phyloP scores from a whole-genome alignment of 2,888 invertebrate genomes.

The Aethes cnicana region DNA sequence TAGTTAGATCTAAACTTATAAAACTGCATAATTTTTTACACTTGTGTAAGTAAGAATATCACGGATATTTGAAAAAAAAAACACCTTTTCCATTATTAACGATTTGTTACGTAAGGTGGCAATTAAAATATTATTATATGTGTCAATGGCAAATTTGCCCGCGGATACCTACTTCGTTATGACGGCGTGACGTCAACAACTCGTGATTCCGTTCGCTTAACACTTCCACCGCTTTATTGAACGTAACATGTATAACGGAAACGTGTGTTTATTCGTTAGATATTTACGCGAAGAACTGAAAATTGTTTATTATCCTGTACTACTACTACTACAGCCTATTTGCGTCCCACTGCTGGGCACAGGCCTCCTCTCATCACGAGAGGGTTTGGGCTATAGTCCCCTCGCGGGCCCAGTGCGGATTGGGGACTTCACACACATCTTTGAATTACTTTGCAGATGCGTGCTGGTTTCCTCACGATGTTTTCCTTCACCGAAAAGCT shows the following conservation, averaged over 20 bases:
- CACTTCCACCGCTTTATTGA: constrained; percentile 1
- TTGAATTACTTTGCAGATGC: too few species aligned
- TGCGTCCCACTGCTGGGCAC: too few species aligned
- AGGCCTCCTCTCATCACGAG: too few species aligned
- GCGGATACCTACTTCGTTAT: constrained; percentile 5
- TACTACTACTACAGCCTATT: too few species aligned
- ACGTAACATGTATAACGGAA: constrained; percentile 7
- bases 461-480: too few species aligned
- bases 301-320: neutral
- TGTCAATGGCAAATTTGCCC: constrained; percentile 1
- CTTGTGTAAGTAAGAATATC: neutral
- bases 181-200: constrained; percentile 25
- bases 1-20: neutral
- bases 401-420: too few species aligned
- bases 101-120: constrained; percentile 2
- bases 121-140: constrained; percentile 21
- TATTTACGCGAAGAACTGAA: too few species aligned
- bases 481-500: too few species aligned
- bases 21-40: constrained; percentile 11
- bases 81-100: constrained; percentile 12
- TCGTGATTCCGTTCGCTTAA: constrained; percentile 26
- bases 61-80: constrained; percentile 6
- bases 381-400: too few species aligned
- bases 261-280: constrained; percentile 12
- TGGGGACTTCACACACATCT: too few species aligned